A percentile compares a stretch with the other conserved stretches of the same genome.
Evolutionary conservation across 2,797 vertebrate species (phyloP).

Genomic region (Melanotaenia parkinsoni): DNA sequence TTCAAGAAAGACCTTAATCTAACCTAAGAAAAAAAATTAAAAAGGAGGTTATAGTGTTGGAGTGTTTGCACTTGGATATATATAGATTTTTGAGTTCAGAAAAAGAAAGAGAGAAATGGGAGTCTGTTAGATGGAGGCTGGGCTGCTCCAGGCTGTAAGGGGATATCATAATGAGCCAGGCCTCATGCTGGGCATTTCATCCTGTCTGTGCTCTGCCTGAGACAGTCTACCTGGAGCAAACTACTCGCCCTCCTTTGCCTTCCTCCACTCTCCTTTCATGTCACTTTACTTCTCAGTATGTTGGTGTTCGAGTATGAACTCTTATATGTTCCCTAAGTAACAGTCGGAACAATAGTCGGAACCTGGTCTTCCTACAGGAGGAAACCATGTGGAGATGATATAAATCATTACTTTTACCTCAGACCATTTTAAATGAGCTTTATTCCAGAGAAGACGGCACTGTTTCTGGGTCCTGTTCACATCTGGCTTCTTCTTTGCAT

Average conservation of each 20-base stretch:
- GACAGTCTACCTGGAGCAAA: slow-evolving; percentile 58
- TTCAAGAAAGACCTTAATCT: neutral
- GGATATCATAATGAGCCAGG: slow-evolving; percentile 79
- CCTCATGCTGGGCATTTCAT: slow-evolving; percentile 74
- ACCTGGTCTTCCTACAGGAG: neutral
- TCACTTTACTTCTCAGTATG: neutral
- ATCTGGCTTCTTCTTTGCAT: no score
- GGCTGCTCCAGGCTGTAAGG: slow-evolving; percentile 74
- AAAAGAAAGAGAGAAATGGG: slow-evolving; percentile 21
- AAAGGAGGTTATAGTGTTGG: neutral
- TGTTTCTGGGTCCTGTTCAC: no score
- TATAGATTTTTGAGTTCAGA: slow-evolving; percentile 1
- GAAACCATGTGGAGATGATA: no score
- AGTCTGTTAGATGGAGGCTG: slow-evolving; percentile 53
- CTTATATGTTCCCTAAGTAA: neutral
- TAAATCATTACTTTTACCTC: no score
- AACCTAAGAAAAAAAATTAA: neutral
- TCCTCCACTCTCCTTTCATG: neutral
- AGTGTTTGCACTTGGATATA: slow-evolving; percentile 8
- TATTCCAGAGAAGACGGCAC: no score
- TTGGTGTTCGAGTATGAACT: neutral
- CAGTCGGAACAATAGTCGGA: no score
- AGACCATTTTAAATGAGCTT: no score
- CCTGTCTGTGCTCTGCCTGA: slow-evolving; percentile 68
- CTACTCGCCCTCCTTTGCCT: slow-evolving; percentile 20